These are phyloP conservation scores for Rotaria magnacalcarata DNA, from an alignment of 2,888 invertebrate species.

Conservation along the genomic window DNA sequence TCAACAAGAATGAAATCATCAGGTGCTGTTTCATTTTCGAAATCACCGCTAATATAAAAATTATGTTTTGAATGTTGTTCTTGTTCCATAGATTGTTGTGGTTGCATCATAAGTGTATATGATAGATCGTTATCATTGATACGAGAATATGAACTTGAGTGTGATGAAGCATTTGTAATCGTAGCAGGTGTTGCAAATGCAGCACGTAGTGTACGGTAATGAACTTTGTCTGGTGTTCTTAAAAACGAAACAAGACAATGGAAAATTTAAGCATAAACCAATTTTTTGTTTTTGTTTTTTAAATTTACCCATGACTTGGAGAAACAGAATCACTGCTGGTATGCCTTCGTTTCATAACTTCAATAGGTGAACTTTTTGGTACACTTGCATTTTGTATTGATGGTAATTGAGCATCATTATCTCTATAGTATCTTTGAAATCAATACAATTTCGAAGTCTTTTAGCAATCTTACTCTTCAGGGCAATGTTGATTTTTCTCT, in stretches of 20 bases:
- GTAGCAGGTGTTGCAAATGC: constrained; percentile 38
- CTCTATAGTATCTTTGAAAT: neutral
- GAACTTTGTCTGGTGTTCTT: constrained; percentile 44
- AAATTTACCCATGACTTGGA: constrained; percentile 20
- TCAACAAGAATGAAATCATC: constrained; percentile 72
- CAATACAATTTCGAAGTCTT: neutral
- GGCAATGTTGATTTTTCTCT: neutral
- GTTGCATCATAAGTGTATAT: neutral
- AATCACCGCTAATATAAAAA: neutral
- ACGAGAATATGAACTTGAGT: constrained; percentile 29
- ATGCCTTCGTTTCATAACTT: constrained; percentile 2
- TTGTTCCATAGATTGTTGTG: neutral
- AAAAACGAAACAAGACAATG: too few relatives aligned
- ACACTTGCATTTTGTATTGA: constrained; percentile 1
- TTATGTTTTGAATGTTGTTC: neutral
- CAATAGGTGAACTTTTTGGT: constrained; percentile 11
- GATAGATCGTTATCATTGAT: constrained; percentile 27
- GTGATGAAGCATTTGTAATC: neutral
- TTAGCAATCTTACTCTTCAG: neutral
- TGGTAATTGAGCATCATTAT: constrained; percentile 12
- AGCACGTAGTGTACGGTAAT: constrained; percentile 41
- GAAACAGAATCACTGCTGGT: neutral
- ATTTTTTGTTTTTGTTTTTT: neutral
- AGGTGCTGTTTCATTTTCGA: constrained; percentile 50
- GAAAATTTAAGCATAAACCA: neutral